Evolutionary conservation across 2,113 vertebrate species (phyloP).

Genomic region (Anser cygnoides): DNA sequence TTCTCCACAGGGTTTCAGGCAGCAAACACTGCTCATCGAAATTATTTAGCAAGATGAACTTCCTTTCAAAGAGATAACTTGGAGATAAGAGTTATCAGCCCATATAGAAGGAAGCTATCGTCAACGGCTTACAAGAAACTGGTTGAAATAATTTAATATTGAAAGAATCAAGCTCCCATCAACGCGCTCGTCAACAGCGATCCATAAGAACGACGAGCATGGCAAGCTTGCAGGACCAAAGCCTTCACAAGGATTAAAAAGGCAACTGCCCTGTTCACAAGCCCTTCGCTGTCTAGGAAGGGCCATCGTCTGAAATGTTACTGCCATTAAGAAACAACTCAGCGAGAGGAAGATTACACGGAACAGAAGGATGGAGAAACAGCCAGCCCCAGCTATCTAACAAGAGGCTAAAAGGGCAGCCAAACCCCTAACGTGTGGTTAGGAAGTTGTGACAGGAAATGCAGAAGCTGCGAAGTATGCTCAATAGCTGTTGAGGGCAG

Average conservation of each 20-base stretch:
- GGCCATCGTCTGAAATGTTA: neutral
- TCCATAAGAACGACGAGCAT: rapidly evolving
- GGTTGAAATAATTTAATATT: neutral
- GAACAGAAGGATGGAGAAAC: neutral
- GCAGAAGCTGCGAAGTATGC: neutral
- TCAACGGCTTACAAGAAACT: neutral
- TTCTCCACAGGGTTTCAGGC: neutral
- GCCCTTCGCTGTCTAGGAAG: neutral
- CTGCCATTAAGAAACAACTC: neutral
- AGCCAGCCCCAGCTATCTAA: neutral
- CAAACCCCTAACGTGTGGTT: neutral
- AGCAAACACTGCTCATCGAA: neutral
- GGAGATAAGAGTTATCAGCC: neutral
- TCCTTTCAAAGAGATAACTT: neutral
- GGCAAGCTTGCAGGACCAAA: neutral
- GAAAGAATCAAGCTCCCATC: neutral
- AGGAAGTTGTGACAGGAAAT: constrained; percentile 31
- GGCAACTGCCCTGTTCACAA: neutral
- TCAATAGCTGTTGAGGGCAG: neutral
- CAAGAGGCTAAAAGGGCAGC: constrained; percentile 21
- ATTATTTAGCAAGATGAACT: neutral
- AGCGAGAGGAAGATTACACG: neutral
- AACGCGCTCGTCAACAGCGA: neutral
- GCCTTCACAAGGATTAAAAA: neutral
- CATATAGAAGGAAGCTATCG: neutral